Base-by-base conservation (phyloP, 2,797 vertebrate genomes). In the Carcharodon carcharias region DNA sequence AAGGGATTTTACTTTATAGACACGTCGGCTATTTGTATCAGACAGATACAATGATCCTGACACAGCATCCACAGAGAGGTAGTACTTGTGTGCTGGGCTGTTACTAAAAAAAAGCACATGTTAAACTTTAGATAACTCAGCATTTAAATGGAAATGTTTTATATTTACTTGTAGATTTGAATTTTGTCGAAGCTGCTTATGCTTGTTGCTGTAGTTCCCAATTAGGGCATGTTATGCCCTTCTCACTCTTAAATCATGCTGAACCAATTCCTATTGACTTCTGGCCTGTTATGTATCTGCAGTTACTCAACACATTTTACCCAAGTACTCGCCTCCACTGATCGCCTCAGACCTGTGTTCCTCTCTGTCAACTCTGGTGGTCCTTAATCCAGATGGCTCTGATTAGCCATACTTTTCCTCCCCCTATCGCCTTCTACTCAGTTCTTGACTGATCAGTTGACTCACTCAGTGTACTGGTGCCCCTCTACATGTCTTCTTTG, bases 71-170 rank as follows among this genome's bases (percentile, higher is more conserved):
- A 98, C 98, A 93, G 99, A 98, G 98, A 99, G 97, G 98, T 99
- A 99, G 98, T 99, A 99, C 96, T 99, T 99, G 96, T 99, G 99
- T 31, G 99, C 98, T 0, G 99, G 99, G 96, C 99, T 99, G 98
- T 99, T 99, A 97, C 99, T 99, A 97, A 95, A 97, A 96, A 96
- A 98, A 96, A 0, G 80, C 92, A 95, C 96, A 95, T n/a, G 73
- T 95, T 95, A 95, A 95, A 11, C 71, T 54, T 73, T 35, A 54
- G 28, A 31, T 95, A 16, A 73, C 45, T 56, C 93, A 18, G 11
- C 4, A 58, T 95, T 95, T 18, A 95, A 77, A 73, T 31, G 11
- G 45, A 95, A 1, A 31, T 71, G 31, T n/a, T 4, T 31, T 35
- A 71, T 35, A 31, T 71, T 95, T 73, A 9, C 26, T 95, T 77